Base-by-base conservation (phyloP, 2,797 vertebrate genomes). In the Lagodon rhomboides region DNA sequence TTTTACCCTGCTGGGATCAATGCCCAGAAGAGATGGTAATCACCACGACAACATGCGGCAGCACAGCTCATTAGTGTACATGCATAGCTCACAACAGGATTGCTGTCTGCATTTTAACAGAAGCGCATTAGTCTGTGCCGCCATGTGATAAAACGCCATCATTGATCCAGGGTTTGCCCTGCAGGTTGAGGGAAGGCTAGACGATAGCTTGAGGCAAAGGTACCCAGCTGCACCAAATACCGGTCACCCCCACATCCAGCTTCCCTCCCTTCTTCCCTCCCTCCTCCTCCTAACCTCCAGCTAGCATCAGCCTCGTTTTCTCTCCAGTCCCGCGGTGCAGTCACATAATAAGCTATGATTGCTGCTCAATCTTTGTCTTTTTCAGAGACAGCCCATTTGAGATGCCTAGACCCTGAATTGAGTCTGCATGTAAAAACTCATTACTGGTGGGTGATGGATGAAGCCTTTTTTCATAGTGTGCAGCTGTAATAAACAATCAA, bases 401-500 rank as follows among this genome's bases (percentile, higher is more conserved):
- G 83, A 81, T 77, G 86, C 85, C 84, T 50, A 34, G 79, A 74
- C 77, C 78, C 70, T 4, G 82, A 85, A 90, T 90, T 84, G 91
- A 92, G 91, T 91, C 85, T 85, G 81, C 80, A 91, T 91, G 90
- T 92, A 86, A 91, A 92, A 92, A 92, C 89, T 89, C 91, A 93
- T 94, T 93, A 93, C 91, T 76, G 82, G 34, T 27, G 79, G 82
- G 81, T 93, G 91, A 94, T 93, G 89, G 91, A 94, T 93, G 91
- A 81, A 86, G 87, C 60, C 55, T 79, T 89, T 86, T 85, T 85
- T 82, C 76, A 78, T 83, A 83, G 78, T 77, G 80, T 77, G 83
- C 85, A 88, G 81, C 88, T 90, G 90, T 93, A 93, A 93, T 94
- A 92, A 93, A 93, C 91, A 92, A 94, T 94, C 93, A 92, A 91